phyloP scores from a whole-genome alignment of 1,140 invertebrate species.

The Drosophila equinoxialis region DNA sequence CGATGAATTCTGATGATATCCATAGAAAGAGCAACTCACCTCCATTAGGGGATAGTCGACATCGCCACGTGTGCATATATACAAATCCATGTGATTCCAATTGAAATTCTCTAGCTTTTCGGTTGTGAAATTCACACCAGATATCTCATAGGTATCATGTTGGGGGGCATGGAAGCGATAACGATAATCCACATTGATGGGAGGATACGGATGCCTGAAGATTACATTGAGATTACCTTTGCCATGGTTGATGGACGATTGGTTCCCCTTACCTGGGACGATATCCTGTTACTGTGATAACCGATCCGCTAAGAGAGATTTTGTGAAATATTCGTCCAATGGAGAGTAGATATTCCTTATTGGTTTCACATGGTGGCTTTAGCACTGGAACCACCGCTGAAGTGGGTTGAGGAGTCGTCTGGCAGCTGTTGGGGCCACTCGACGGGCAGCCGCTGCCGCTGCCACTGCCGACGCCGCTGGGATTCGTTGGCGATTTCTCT shows the following conservation, averaged over 20 bases:
- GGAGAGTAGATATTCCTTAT: slow-evolving; percentile 92
- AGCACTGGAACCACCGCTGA: slow-evolving; percentile 73
- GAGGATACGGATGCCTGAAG: slow-evolving; percentile 93
- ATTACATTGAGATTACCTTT: not conserved
- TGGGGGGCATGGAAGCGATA: slow-evolving; percentile 97
- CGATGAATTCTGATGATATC: too few relatives aligned
- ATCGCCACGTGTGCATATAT: slow-evolving; percentile 96
- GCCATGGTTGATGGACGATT: too few relatives aligned
- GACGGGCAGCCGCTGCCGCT: not conserved
- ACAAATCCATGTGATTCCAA: slow-evolving; percentile 99
- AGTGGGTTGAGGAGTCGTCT: slow-evolving; percentile 46
- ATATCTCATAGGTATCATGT: slow-evolving; percentile 96
- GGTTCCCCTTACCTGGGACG: slow-evolving; percentile 90
- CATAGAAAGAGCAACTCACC: slow-evolving; percentile 83
- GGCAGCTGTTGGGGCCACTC: slow-evolving; percentile 25
- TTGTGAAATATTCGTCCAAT: slow-evolving; percentile 98
- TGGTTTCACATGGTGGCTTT: slow-evolving; percentile 83
- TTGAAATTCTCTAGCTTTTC: slow-evolving; percentile 98
- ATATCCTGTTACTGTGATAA: slow-evolving; percentile 96
- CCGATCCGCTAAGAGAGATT: slow-evolving; percentile 91
- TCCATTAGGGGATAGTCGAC: slow-evolving; percentile 94
- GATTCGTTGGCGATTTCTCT: slow-evolving; percentile 53
- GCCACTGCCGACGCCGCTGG: slow-evolving; percentile 48
- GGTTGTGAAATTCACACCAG: slow-evolving; percentile 96
- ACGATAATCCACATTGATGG: slow-evolving; percentile 94